Percentiles rank a stretch among this genome's conserved stretches.
Conservation (phyloP, 1,140 invertebrate genomes). For the Drosophila mayri region DNA sequence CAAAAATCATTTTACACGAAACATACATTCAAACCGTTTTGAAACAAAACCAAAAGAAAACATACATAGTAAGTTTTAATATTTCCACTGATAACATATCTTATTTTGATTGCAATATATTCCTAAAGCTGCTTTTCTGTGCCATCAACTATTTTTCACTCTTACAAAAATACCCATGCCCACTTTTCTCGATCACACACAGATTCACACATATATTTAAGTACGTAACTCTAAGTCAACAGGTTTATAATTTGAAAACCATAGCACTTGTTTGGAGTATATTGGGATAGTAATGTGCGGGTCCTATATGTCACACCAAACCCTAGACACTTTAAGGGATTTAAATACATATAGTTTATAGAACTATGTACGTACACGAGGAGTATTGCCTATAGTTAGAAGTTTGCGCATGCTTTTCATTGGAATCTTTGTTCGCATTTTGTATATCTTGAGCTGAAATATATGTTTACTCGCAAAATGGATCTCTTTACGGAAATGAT, state of each 20-base stretch:
- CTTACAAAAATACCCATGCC: slow-evolving; percentile 46
- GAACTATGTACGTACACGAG: slow-evolving; percentile 22
- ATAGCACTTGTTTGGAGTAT: slow-evolving; percentile 67
- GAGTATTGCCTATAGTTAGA: slow-evolving; percentile 37
- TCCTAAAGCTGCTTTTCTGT: slow-evolving; percentile 4
- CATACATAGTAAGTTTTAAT: not conserved
- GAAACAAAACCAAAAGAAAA: not conserved
- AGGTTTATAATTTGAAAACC: slow-evolving; percentile 55
- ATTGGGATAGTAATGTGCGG: slow-evolving; percentile 31
- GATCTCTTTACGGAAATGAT: not conserved
- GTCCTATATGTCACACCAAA: slow-evolving; percentile 16
- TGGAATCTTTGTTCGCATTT: slow-evolving; percentile 28
- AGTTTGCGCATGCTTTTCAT: slow-evolving; percentile 35
- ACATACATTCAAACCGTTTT: not conserved
- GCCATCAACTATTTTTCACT: slow-evolving; percentile 19
- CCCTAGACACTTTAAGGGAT: slow-evolving; percentile 20
- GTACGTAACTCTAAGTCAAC: slow-evolving; percentile 49
- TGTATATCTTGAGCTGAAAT: slow-evolving; percentile 26
- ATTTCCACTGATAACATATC: slow-evolving; percentile 4
- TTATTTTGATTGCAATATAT: slow-evolving; percentile 8
- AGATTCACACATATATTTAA: slow-evolving; percentile 29
- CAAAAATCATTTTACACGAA: not conserved
- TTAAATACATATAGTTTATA: slow-evolving; percentile 36
- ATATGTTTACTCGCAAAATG: slow-evolving; percentile 13
- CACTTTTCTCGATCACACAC: slow-evolving; percentile 4